Percentiles rank a stretch among this genome's conserved stretches.
phyloP scores from a whole-genome alignment of 37 sponge, comb jelly and placozoan species.

The Aphrocallistes beatrix region DNA sequence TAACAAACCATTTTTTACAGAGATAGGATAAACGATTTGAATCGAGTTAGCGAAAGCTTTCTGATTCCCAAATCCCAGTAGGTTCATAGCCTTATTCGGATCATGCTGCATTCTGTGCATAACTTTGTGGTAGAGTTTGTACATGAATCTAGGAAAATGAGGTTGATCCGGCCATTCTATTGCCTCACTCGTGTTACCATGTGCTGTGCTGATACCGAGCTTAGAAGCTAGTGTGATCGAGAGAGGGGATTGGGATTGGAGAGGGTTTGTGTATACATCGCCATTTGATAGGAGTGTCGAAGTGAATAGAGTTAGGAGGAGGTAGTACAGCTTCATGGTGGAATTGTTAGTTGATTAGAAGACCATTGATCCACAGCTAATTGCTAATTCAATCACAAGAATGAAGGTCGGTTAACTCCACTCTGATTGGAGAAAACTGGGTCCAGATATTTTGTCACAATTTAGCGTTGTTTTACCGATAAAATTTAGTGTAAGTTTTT shows the following conservation, averaged over 20 bases:
- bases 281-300: no score
- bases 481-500: no score
- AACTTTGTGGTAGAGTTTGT: neutral
- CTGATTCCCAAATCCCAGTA: neutral
- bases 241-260: neutral
- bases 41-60: neutral
- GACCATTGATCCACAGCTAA: no score
- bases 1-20: neutral
- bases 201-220: neutral
- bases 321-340: no score
- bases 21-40: neutral
- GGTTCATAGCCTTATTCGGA: neutral
- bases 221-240: neutral
- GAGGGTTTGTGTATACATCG: no score
- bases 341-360: no score
- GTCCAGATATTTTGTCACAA: no score
- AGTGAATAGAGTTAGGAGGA: no score
- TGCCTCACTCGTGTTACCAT: neutral
- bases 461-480: no score
- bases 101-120: neutral
- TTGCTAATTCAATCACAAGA: no score
- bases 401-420: no score
- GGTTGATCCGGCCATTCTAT: neutral
- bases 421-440: no score
- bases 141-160: neutral